A percentile compares a stretch with the other conserved stretches of the same genome.
Conservation (phyloP, 2,113 vertebrate genomes). For the Xyliphius kryptos region DNA sequence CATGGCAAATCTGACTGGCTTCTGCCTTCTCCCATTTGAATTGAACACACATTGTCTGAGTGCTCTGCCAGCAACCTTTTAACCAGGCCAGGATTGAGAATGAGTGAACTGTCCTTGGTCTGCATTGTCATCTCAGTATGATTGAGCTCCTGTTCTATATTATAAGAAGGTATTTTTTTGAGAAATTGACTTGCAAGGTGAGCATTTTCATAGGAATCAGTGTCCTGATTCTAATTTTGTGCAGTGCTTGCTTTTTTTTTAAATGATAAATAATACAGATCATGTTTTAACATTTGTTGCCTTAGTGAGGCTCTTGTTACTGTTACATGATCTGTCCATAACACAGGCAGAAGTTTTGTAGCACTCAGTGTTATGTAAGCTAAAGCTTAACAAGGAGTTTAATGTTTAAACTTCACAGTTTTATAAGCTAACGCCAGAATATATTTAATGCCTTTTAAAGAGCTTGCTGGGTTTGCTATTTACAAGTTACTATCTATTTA, state of each 20-base stretch:
- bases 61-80: constrained; percentile 57
- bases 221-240: constrained; percentile 37
- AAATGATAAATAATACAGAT: constrained; percentile 17
- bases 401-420: neutral
- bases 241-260: constrained; percentile 17
- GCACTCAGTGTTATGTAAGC: no score
- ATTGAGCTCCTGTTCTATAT: constrained; percentile 67
- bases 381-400: no score
- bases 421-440: no score
- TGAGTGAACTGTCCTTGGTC: constrained; percentile 76
- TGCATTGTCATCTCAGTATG: constrained; percentile 66
- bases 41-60: constrained; percentile 62
- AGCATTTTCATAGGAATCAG: constrained; percentile 21
- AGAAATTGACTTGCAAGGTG: constrained; percentile 61
- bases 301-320: constrained; percentile 1
- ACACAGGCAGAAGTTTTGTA: neutral
- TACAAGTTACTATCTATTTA: constrained; percentile 2
- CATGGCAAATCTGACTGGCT: constrained; percentile 63
- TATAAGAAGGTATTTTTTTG: constrained; percentile 53
- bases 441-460: neutral
- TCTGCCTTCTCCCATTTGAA: constrained; percentile 70
- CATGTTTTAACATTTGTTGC: constrained; percentile 8
- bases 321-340: constrained; percentile 9
- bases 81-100: constrained; percentile 68
- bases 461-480: neutral